Evolutionary conservation across 2,797 vertebrate genomes (phyloP).

Genomic region (Enteromius fasciolatus): DNA sequence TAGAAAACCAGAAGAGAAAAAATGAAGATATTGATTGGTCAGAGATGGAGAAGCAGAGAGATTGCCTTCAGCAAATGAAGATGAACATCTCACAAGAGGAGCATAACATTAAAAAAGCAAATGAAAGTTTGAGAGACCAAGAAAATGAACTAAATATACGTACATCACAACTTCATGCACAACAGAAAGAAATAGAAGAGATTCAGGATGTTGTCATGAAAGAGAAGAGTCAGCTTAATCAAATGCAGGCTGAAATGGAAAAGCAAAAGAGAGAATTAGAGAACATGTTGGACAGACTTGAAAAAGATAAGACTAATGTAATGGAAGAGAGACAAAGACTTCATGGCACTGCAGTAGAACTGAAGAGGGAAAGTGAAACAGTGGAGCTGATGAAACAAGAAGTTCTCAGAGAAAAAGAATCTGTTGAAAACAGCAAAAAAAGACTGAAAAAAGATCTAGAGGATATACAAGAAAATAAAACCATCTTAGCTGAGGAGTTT

Average conservation of each 20-base stretch:
- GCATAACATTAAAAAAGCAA: not conserved
- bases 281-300: not conserved
- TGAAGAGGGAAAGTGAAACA: slow-evolving; percentile 26
- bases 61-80: slow-evolving; percentile 20
- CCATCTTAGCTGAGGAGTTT: slow-evolving; percentile 12
- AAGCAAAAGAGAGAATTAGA: slow-evolving; percentile 18
- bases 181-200: slow-evolving; percentile 28
- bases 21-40: not conserved
- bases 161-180: not conserved
- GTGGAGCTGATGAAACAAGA: slow-evolving; percentile 45
- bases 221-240: slow-evolving; percentile 8
- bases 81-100: slow-evolving; percentile 20
- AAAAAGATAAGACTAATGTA: not conserved
- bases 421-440: slow-evolving; percentile 17
- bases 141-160: not conserved
- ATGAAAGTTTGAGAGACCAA: not conserved
- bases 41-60: slow-evolving; percentile 18
- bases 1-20: slow-evolving; percentile 36
- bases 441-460: slow-evolving; percentile 15
- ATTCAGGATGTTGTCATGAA: slow-evolving; percentile 1
- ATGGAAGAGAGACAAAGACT: slow-evolving; percentile 9
- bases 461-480: slow-evolving; percentile 14
- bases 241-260: slow-evolving; percentile 24
- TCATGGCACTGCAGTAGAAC: slow-evolving; percentile 3
- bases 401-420: slow-evolving; percentile 23